Percentiles rank a stretch among this genome's conserved stretches.
These are phyloP conservation scores for Caenorhabditis auriculariae DNA, from an alignment of 2,888 invertebrate species.

Conservation along the genomic window DNA sequence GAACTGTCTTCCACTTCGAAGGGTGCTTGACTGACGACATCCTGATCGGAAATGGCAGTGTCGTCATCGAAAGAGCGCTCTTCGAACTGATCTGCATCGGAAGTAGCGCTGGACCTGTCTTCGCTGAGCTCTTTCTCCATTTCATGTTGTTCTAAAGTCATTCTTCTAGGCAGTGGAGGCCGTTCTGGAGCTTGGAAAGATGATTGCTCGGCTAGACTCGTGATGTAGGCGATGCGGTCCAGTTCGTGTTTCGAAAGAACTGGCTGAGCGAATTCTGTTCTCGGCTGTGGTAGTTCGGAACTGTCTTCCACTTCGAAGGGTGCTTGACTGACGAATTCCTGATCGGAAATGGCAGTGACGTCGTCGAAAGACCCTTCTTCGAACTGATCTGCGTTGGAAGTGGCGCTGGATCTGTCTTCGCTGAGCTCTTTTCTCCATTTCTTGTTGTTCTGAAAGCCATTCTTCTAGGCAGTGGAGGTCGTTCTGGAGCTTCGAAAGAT, in stretches of 20 bases:
- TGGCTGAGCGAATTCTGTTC: background rate
- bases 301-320: background rate
- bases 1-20: too few relatives aligned
- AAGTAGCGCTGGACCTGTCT: background rate
- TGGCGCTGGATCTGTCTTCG: constrained; percentile 11
- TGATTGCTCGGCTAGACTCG: constrained; percentile 13
- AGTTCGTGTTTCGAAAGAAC: constrained; percentile 6
- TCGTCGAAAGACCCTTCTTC: constrained; percentile 1
- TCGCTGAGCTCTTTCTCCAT: constrained; percentile 1
- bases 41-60: background rate
- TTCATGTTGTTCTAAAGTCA: background rate
- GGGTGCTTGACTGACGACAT: background rate
- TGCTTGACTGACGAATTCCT: too few relatives aligned
- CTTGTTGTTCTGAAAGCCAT: background rate
- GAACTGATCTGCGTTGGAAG: constrained; percentile 20
- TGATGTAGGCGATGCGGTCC: constrained; percentile 17
- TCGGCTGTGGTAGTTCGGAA: too few relatives aligned
- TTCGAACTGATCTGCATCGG: background rate
- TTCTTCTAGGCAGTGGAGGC: background rate
- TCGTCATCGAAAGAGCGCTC: constrained; percentile 15
- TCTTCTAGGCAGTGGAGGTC: background rate
- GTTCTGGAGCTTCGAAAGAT: background rate
- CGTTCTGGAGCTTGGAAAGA: background rate
- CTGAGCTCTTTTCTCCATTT: background rate
- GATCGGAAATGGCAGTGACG: too few relatives aligned